A percentile compares a stretch with the other conserved stretches of the same genome.
These are phyloP conservation scores for Eristalis pertinax DNA, from an alignment of 2,888 invertebrate genomes.

Conservation along the genomic window DNA sequence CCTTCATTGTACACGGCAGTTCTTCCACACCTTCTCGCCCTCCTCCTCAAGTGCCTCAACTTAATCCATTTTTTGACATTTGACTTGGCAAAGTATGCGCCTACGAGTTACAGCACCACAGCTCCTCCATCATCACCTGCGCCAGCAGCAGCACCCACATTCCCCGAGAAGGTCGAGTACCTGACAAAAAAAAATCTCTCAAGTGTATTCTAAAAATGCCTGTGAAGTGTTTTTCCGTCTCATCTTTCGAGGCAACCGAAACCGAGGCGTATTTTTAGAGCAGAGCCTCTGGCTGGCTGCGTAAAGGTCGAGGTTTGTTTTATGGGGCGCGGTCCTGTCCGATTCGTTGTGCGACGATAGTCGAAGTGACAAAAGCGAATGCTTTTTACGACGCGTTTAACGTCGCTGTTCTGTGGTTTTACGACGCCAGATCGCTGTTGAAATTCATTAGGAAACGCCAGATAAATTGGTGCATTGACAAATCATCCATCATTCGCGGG, in stretches of 20 bases:
- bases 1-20: not conserved
- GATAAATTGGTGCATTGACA: not conserved
- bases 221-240: conserved; percentile 7
- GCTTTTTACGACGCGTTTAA: not conserved
- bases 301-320: conserved; percentile 10
- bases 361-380: not conserved
- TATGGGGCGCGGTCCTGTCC: conserved; percentile 13
- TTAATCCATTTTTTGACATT: not conserved
- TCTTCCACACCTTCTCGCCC: not conserved
- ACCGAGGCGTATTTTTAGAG: conserved; percentile 8
- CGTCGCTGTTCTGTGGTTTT: not conserved
- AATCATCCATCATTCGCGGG: not conserved
- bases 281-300: not conserved
- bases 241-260: conserved; percentile 1
- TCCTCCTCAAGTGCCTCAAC: not conserved
- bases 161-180: conserved; percentile 45
- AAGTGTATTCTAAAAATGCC: conserved; percentile 35
- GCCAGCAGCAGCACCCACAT: conserved; percentile 1
- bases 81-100: not conserved
- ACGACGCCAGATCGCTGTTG: not conserved
- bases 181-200: conserved; percentile 18
- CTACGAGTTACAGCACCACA: not conserved
- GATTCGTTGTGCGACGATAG: not conserved
- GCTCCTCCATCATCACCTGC: conserved; percentile 8
- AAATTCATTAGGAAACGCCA: not conserved